phyloP scores from a whole-genome alignment of 2,888 invertebrate genomes.

The Liodrosophila aerea region DNA sequence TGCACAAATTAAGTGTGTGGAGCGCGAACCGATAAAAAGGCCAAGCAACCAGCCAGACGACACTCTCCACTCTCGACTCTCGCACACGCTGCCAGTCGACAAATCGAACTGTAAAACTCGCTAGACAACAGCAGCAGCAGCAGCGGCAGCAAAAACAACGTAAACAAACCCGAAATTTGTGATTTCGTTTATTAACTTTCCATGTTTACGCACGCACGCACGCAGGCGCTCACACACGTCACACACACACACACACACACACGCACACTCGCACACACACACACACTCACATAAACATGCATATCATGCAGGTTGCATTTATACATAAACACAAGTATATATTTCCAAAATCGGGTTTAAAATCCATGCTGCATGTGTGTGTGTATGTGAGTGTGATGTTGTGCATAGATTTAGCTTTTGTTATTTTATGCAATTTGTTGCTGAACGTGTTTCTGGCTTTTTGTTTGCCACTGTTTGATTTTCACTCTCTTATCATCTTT shows the following conservation, averaged over 20 bases:
- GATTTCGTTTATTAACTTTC: conserved; percentile 45
- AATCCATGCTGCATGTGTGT: conserved; percentile 15
- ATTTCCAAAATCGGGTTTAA: conserved; percentile 2
- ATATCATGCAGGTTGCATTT: conserved; percentile 20
- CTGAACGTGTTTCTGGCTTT: conserved; percentile 46
- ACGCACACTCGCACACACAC: conserved; percentile 13
- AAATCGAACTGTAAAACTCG: conserved; percentile 28
- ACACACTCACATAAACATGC: conserved; percentile 18
- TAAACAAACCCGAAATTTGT: conserved; percentile 49
- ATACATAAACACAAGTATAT: background rate
- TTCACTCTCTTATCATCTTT: conserved; percentile 14
- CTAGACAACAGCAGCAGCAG: conserved; percentile 18
- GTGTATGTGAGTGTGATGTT: background rate
- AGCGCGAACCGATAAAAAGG: conserved; percentile 49
- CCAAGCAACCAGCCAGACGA: conserved; percentile 38
- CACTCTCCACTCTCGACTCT: conserved; percentile 18
- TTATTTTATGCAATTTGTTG: conserved; percentile 51
- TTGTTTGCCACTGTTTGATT: conserved; percentile 7
- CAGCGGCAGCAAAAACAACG: conserved; percentile 14
- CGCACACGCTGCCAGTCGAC: conserved; percentile 2
- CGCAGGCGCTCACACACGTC: conserved; percentile 17
- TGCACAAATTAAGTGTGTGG: conserved; percentile 61
- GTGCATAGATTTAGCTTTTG: conserved; percentile 14
- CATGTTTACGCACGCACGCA: conserved; percentile 39
- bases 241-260: conserved; percentile 21